Conservation (phyloP, 2,113 vertebrate species). For the Dunckerocampus dactyliophorus region DNA sequence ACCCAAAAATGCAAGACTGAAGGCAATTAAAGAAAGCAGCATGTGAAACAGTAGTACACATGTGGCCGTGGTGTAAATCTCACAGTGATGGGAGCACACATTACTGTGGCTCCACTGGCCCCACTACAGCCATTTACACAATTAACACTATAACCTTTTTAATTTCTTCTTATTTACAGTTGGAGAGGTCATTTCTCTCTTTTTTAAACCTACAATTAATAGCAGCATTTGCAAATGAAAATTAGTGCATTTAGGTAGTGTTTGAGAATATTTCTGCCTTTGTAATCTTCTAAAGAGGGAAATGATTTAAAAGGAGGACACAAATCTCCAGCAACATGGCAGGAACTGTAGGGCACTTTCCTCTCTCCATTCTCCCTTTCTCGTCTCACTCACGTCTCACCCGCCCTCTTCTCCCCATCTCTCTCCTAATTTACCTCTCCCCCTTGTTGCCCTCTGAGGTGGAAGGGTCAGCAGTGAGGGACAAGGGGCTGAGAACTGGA, state of each 20-base stretch:
- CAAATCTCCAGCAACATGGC: slow-evolving; percentile 76
- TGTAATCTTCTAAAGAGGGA: slow-evolving; percentile 78
- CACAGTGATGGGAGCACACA: slow-evolving; percentile 27
- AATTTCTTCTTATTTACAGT: slow-evolving; percentile 62
- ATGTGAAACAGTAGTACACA: neutral
- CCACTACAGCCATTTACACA: slow-evolving; percentile 49
- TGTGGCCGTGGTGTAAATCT: slow-evolving; percentile 43
- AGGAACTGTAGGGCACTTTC: slow-evolving; percentile 58
- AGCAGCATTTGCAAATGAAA: slow-evolving; percentile 62
- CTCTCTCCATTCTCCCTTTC: slow-evolving; percentile 37
- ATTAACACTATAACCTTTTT: slow-evolving; percentile 63
- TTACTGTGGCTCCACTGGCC: slow-evolving; percentile 26
- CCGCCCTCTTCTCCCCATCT: slow-evolving; percentile 23
- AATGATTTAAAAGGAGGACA: slow-evolving; percentile 75
- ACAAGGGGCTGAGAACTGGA: slow-evolving; percentile 38
- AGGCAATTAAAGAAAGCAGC: slow-evolving; percentile 7
- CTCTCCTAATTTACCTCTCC: slow-evolving; percentile 41
- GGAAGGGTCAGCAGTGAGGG: slow-evolving; percentile 37
- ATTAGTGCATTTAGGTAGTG: slow-evolving; percentile 57
- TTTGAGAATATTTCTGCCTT: slow-evolving; percentile 74
- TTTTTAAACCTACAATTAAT: slow-evolving; percentile 56
- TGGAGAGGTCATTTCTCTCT: slow-evolving; percentile 56
- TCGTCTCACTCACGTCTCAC: slow-evolving; percentile 47
- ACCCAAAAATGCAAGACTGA: slow-evolving; percentile 24
- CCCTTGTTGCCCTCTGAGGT: slow-evolving; percentile 33